Conservation (phyloP, 92 coral and sea anemone species). For the Metridium senile region DNA sequence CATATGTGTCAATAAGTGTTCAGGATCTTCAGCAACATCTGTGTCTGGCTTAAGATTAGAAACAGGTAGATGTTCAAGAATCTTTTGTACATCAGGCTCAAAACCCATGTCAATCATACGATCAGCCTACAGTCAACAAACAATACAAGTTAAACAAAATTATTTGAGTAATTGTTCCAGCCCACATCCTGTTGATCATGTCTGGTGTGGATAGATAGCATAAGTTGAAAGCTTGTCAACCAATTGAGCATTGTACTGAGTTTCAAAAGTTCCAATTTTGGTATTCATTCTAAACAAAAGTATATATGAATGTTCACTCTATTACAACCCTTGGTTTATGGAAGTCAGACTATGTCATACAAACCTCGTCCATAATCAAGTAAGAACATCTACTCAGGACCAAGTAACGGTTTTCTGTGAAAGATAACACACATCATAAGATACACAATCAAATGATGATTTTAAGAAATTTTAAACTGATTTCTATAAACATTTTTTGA, state of each 20-base stretch:
- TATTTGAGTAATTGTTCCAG: too few relatives aligned
- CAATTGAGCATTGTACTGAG: too few relatives aligned
- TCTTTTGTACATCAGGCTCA: constrained; percentile 98
- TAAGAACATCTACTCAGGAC: constrained; percentile 96
- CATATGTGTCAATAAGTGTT: constrained; percentile 80
- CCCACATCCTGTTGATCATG: too few relatives aligned
- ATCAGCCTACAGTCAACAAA: constrained; percentile 72
- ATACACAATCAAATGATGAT: too few relatives aligned
- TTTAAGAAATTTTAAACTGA: too few relatives aligned
- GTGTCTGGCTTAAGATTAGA: constrained; percentile 94
- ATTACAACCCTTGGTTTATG: too few relatives aligned
- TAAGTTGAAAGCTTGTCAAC: too few relatives aligned
- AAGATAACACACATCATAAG: neutral
- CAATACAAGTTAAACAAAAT: neutral
- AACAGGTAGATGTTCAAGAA: constrained; percentile 95
- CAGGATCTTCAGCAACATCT: constrained; percentile 97
- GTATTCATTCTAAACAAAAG: too few relatives aligned
- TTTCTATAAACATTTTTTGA: too few relatives aligned
- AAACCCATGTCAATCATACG: constrained; percentile 99
- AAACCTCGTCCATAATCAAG: constrained; percentile 94
- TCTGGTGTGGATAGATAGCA: too few relatives aligned
- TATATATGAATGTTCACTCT: too few relatives aligned
- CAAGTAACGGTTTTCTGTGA: constrained; percentile 92
- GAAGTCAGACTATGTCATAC: neutral
- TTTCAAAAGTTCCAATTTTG: too few relatives aligned